These are phyloP conservation scores for Drepana arcuata DNA, from an alignment of 1,140 invertebrate genomes.

Conservation along the genomic window DNA sequence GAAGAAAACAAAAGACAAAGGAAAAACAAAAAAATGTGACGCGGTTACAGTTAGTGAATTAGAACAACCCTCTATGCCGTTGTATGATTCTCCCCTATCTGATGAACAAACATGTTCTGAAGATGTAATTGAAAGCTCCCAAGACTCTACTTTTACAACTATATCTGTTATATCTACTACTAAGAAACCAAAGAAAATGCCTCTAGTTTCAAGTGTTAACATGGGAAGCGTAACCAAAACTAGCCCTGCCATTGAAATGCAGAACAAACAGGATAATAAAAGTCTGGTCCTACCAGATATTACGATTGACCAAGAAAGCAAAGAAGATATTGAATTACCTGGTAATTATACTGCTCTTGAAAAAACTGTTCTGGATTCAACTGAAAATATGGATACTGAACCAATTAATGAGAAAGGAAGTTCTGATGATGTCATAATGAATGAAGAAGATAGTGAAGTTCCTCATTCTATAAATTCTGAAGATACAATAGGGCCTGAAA, in stretches of 20 bases:
- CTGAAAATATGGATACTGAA: slow-evolving; percentile 51
- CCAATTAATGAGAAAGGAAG: slow-evolving; percentile 13
- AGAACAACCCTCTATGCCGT: no score
- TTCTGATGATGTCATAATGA: slow-evolving; percentile 28
- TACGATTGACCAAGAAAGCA: slow-evolving; percentile 19
- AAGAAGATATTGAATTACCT: slow-evolving; percentile 38
- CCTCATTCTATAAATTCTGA: slow-evolving; percentile 6
- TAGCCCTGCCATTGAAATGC: no score
- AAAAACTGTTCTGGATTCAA: slow-evolving; percentile 29
- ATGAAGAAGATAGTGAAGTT: slow-evolving; percentile 13
- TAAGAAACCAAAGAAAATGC: slow-evolving; percentile 23
- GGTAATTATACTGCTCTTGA: slow-evolving; percentile 34
- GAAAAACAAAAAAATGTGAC: no score
- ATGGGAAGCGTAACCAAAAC: no score
- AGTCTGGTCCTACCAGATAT: no score
- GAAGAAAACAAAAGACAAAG: no score
- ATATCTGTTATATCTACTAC: slow-evolving; percentile 46
- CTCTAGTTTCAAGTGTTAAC: slow-evolving; percentile 19
- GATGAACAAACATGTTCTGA: slow-evolving; percentile 38
- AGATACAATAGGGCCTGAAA: slow-evolving; percentile 20
- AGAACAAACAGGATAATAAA: no score
- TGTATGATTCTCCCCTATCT: no score
- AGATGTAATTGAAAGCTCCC: slow-evolving; percentile 68
- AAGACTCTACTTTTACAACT: slow-evolving; percentile 57
- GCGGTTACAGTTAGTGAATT: no score